phyloP scores from a whole-genome alignment of 2,113 vertebrate species.

The Mobula birostris region DNA sequence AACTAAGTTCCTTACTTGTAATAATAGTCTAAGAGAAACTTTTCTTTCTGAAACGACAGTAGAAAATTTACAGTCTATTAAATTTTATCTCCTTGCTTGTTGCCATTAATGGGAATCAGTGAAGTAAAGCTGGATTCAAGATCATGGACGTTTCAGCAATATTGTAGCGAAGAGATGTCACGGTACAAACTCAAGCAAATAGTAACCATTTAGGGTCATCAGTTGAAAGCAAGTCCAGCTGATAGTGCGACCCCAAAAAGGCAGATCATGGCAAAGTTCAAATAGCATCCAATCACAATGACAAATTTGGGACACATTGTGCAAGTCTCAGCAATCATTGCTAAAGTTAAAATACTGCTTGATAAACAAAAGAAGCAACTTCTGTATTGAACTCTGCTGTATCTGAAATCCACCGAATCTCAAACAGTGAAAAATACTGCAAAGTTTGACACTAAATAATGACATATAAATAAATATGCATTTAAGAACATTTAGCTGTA shows the following conservation, averaged over 20 bases:
- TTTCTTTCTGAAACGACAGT: too few species aligned
- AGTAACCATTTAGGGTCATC: not conserved
- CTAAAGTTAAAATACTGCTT: not conserved
- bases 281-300: not conserved
- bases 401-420: not conserved
- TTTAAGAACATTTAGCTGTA: not conserved
- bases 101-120: too few species aligned
- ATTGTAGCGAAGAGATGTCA: not conserved
- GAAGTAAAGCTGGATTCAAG: not conserved
- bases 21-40: too few species aligned
- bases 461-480: not conserved
- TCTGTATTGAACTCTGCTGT: not conserved
- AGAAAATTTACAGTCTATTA: too few species aligned
- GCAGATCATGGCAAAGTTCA: not conserved
- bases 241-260: not conserved
- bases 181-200: not conserved
- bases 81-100: too few species aligned
- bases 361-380: not conserved
- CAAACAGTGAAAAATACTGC: not conserved
- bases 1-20: too few species aligned
- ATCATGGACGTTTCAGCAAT: not conserved
- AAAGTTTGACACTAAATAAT: not conserved
- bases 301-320: too few species aligned
- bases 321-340: not conserved
- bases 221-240: not conserved